Conservation (phyloP, 2,888 invertebrate species). For the Cataglyphis cursor region DNA sequence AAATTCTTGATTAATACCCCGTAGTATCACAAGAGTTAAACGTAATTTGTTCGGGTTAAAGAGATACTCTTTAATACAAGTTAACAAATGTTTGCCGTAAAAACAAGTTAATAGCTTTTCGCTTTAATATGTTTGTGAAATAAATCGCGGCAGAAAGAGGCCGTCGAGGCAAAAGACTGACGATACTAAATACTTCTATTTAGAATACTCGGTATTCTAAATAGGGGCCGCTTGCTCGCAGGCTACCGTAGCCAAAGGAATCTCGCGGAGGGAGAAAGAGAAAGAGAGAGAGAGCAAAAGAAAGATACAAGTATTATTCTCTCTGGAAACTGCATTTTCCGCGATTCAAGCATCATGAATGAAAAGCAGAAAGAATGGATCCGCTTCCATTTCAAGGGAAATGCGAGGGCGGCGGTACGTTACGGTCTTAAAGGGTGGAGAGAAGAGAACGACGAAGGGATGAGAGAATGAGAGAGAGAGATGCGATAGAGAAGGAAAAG, state of each 20-base stretch:
- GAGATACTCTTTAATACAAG: neutral
- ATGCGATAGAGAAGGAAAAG: neutral
- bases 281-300: conserved; percentile 14
- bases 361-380: conserved; percentile 52
- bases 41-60: conserved; percentile 10
- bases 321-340: conserved; percentile 49
- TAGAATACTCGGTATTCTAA: conserved; percentile 29
- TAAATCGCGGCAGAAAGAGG: conserved; percentile 32
- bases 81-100: conserved; percentile 34
- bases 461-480: neutral
- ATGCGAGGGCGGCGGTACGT: conserved; percentile 27
- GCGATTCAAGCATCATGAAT: conserved; percentile 52
- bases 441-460: neutral
- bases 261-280: conserved; percentile 29
- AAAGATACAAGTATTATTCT: conserved; percentile 54
- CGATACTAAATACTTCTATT: conserved; percentile 51
- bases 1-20: neutral
- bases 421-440: conserved; percentile 46
- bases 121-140: conserved; percentile 48
- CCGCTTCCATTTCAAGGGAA: conserved; percentile 50
- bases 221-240: conserved; percentile 8
- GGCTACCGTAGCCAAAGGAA: conserved; percentile 42
- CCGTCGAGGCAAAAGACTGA: conserved; percentile 34
- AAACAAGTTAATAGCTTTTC: conserved; percentile 31
- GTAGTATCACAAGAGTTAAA: neutral